Conservation (phyloP, 2,888 invertebrate genomes). For the Amiota minor region DNA sequence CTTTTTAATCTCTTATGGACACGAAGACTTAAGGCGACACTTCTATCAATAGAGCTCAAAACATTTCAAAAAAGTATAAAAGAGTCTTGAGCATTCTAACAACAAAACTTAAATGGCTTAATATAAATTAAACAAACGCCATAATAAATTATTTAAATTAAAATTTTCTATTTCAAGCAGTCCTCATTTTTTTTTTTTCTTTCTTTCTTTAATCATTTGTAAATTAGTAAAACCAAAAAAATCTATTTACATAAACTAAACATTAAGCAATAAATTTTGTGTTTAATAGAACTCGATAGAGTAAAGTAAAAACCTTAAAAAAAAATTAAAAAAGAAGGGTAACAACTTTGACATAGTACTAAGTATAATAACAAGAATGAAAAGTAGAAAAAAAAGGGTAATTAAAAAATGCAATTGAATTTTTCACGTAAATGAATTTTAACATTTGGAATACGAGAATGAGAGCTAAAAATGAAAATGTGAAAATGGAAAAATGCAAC, state of each 20-base stretch:
- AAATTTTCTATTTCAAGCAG: background rate
- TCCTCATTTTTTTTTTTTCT: too few species aligned
- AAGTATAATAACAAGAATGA: background rate
- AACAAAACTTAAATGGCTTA: too few species aligned
- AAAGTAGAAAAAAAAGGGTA: slow-evolving; percentile 40
- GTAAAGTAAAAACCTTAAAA: background rate
- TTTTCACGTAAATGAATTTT: slow-evolving; percentile 41
- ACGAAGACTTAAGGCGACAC: too few species aligned
- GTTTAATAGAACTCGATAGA: background rate
- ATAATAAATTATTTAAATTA: slow-evolving; percentile 10
- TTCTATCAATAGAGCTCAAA: too few species aligned
- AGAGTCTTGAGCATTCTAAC: too few species aligned
- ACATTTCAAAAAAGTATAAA: too few species aligned
- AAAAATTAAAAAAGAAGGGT: background rate
- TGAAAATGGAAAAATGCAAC: slow-evolving; percentile 55
- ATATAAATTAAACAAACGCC: background rate
- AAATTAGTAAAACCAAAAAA: slow-evolving; percentile 4
- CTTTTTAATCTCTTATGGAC: too few species aligned
- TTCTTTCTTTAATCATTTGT: too few species aligned
- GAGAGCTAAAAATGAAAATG: slow-evolving; percentile 31
- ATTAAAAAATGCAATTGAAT: slow-evolving; percentile 66
- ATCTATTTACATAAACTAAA: slow-evolving; percentile 18
- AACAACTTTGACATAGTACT: background rate
- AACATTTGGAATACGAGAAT: background rate
- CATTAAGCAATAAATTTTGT: slow-evolving; percentile 25